Evolutionary conservation across 2,888 invertebrate species (phyloP), one percentile per base, ranked within the genome.

Genomic region (Cylloceria caligata): DNA sequence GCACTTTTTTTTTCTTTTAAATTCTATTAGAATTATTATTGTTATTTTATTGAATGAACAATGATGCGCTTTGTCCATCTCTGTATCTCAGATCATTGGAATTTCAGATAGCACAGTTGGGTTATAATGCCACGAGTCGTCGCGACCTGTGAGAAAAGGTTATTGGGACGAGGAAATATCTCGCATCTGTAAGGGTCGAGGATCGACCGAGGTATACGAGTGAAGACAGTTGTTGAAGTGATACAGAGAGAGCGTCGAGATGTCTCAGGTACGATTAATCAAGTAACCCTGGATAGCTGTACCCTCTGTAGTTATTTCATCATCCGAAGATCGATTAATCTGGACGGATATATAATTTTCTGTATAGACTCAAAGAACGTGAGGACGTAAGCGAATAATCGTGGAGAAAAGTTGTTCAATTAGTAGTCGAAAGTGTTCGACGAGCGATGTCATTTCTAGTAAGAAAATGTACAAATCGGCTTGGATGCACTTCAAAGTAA

Each of bases 251-350:
- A 65, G 55, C 9, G 34, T 19, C 34, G 34, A 6, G 16, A 52
- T 19, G 62, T 65, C 9, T n/a, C 52, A 27, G 5, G 30, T 16
- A 47, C 64, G 69, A 78, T 81, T 81, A 78, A 69, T 81, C 77
- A 77, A 68, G 36, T 64, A 24, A 55, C 68, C 36, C 73, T 45
- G 45, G 42, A 69, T 69, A 47, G 57, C 65, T 62, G 47, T 27
- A 21, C 36, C 21, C 30, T 24, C 16, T 19, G 27, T 27, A 42
- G 27, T 77, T 69, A 77, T 73, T 73, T 47, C 68, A 60, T 69
- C 72, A 47, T 27, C 60, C 19, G 16, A 49, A 30, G 64, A 74
- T 64, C 57, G 69, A 77, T 72, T 72, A 72, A 60, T 73, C 49
- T 30, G n/a, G 3, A 36, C 19, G 55, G 16, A 57, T 49, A 13